Base-by-base conservation (phyloP, 1,140 invertebrate species). In the Brachionus sp. region DNA sequence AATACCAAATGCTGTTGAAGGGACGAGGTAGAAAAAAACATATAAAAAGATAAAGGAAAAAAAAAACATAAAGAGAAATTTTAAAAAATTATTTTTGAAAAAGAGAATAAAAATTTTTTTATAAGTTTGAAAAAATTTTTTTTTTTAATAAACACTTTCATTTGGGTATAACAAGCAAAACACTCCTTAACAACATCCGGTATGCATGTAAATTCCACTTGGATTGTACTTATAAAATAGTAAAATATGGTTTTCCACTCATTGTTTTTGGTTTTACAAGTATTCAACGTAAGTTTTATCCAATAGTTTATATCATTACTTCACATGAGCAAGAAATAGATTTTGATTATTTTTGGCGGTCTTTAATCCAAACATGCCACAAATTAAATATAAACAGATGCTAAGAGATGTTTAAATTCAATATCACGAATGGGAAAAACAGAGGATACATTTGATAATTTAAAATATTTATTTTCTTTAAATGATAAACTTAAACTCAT, bases 271-370 rank as follows among this genome's bases (percentile, higher is more conserved):
- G 53, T 62, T 16, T 16, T 62, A 19, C 53, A 25, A 25, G 23
- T 62, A 62, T 62, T 62, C 53, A 62, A 62, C 53, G 53, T 25
- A 62, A 62, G 53, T 62, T 62, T 62, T 62, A 62, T 62, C 53
- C 53, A 62, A 62, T 62, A 19, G n/a, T 25, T 62, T 62, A 62
- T 62, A 10, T 44, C 42, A 44, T 44, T 44, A 44, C 42, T 44
- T 44, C 42, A 44, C 42, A 44, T n/a, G n/a, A 62, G 53, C 53
- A 62, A 62, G 53, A 16, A 25, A 62, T 62, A 19, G 53, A 62
- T 62, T 62, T 62, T 62, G 53, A 19, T 16, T 62, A 19, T 62
- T 62, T 62, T 62, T 62, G 53, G 53, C 42, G 42, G 42, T 44
- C 42, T 44, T 44, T 44, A 44, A 44, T 44, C 42, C 42, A 44